Evolutionary conservation across 2,888 invertebrate species (phyloP).

Genomic region (Callyntrura guangdongensis): DNA sequence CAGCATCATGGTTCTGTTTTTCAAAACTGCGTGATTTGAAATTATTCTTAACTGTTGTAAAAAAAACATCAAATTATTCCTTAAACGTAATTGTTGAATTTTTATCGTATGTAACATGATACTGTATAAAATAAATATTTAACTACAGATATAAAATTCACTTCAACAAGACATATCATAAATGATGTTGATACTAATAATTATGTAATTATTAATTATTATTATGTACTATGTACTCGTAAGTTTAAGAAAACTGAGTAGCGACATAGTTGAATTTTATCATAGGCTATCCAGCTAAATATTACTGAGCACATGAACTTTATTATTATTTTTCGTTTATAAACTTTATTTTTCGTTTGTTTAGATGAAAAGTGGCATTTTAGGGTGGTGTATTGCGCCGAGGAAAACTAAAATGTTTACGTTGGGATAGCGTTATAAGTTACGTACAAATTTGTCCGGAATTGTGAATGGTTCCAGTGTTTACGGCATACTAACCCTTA

Average conservation of each 20-base stretch:
- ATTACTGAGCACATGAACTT: too few relatives aligned
- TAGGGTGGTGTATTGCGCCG: too few relatives aligned
- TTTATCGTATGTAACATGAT: slow-evolving; percentile 35
- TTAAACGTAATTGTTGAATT: slow-evolving; percentile 49
- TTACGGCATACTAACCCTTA: too few relatives aligned
- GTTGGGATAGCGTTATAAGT: not conserved
- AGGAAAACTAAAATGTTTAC: too few relatives aligned
- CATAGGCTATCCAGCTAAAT: too few relatives aligned
- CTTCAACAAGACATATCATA: slow-evolving; percentile 84
- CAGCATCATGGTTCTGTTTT: slow-evolving; percentile 53
- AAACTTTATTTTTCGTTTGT: too few relatives aligned
- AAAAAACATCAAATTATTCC: not conserved
- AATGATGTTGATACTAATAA: slow-evolving; percentile 71
- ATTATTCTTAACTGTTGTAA: slow-evolving; percentile 41
- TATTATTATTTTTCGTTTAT: too few relatives aligned
- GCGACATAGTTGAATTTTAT: too few relatives aligned
- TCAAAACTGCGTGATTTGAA: slow-evolving; percentile 47
- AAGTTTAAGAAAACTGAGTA: too few relatives aligned
- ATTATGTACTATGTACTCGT: not conserved
- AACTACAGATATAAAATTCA: slow-evolving; percentile 60
- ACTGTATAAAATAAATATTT: slow-evolving; percentile 15
- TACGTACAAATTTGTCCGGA: too few relatives aligned
- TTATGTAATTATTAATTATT: not conserved
- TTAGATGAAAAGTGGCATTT: too few relatives aligned
- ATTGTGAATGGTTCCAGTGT: too few relatives aligned